A percentile compares a stretch with the other conserved stretches of the same genome.
Conservation (phyloP, 2,113 vertebrate genomes). For the Cathartes aura region DNA sequence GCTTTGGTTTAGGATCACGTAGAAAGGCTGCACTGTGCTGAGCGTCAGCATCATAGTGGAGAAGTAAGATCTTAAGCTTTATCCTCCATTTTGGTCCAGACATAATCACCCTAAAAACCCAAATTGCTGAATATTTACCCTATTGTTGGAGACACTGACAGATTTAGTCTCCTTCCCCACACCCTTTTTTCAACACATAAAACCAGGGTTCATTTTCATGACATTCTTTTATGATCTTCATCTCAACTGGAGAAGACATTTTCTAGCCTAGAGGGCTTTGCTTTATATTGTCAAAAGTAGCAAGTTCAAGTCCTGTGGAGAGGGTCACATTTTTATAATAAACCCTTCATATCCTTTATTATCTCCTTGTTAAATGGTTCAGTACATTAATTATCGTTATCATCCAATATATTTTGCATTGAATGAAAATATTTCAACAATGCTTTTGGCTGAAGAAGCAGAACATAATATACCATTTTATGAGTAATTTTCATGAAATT, state of each 20-base stretch:
- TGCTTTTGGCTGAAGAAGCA: not conserved
- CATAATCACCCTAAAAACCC: not conserved
- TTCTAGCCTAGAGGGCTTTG: slow-evolving; percentile 14
- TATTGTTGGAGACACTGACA: not conserved
- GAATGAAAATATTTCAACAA: slow-evolving; percentile 17
- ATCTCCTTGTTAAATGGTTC: slow-evolving; percentile 50
- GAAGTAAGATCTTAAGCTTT: not conserved
- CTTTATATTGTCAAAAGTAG: slow-evolving; percentile 10
- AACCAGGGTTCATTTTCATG: not conserved
- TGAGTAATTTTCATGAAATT: slow-evolving; percentile 56
- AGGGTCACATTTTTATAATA: slow-evolving; percentile 42
- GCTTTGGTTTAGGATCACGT: not conserved
- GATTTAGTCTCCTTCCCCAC: not conserved
- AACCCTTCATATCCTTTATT: not conserved
- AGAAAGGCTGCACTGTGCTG: not conserved
- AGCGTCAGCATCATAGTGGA: not conserved
- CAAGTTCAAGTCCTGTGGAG: slow-evolving; percentile 50
- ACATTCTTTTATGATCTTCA: not conserved
- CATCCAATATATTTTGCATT: not conserved
- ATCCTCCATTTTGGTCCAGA: not conserved
- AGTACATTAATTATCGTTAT: slow-evolving; percentile 45
- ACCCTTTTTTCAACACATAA: not conserved
- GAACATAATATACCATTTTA: slow-evolving; percentile 38
- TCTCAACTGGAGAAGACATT: not conserved
- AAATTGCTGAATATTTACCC: not conserved